Conservation (phyloP, 2,888 invertebrate species). For the Andrena bucephala region DNA sequence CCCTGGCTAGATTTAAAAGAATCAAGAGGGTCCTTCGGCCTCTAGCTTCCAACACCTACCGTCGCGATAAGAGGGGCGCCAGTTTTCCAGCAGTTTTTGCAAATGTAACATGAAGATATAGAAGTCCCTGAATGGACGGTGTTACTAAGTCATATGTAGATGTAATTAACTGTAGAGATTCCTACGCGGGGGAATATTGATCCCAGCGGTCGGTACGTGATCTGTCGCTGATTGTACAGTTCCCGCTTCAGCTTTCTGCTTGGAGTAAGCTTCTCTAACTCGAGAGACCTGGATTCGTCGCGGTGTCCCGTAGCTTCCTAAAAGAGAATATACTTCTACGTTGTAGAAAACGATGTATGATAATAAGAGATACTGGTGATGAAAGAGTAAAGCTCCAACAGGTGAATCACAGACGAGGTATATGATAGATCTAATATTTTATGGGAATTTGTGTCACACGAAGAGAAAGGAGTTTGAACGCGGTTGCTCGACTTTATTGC, state of each 20-base stretch:
- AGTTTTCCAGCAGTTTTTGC: neutral
- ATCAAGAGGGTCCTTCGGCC: constrained; percentile 71
- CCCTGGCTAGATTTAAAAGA: constrained; percentile 76
- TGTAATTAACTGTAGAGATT: neutral
- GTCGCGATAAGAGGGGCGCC: neutral
- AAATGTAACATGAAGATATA: neutral
- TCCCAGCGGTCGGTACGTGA: neutral
- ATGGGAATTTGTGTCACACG: too few species aligned
- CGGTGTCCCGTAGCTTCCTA: neutral
- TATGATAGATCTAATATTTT: too few species aligned
- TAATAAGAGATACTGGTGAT: neutral
- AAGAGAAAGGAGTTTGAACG: too few species aligned
- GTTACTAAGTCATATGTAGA: neutral
- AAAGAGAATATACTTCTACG: neutral
- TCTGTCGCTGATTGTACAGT: neutral
- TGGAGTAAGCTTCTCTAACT: neutral
- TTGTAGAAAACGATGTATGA: neutral
- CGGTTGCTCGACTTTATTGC: too few species aligned
- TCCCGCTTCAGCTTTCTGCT: neutral
- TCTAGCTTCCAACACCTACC: constrained; percentile 17
- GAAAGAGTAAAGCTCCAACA: constrained; percentile 14
- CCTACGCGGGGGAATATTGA: neutral
- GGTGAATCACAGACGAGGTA: too few species aligned
- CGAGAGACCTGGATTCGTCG: constrained; percentile 1
- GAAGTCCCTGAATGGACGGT: neutral